Conservation (phyloP, 2,797 vertebrate species). For the Lepus oiostolus region DNA sequence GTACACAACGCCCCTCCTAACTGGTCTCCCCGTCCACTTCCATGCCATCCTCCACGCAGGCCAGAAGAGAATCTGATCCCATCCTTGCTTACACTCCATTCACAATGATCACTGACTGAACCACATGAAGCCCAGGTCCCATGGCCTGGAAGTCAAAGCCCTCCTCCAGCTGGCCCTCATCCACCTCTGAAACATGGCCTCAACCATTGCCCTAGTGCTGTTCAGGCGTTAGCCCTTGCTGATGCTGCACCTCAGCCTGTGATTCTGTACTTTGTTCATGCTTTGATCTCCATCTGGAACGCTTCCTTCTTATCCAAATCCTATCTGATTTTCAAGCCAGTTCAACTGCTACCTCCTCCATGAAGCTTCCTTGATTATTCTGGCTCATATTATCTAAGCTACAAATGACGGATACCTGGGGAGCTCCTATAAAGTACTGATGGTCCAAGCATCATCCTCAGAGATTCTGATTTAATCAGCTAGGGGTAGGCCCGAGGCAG, state of each 20-base stretch:
- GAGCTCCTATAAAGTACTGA: conserved; percentile 15
- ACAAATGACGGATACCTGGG: neutral
- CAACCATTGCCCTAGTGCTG: neutral
- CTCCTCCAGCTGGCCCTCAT: conserved; percentile 26
- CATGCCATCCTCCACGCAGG: conserved; percentile 6
- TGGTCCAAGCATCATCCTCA: neutral
- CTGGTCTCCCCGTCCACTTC: neutral
- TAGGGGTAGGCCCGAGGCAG: neutral
- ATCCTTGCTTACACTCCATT: conserved; percentile 50
- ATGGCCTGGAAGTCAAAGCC: conserved; percentile 20
- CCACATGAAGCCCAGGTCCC: conserved; percentile 24
- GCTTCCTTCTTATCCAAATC: conserved; percentile 52
- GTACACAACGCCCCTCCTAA: neutral
- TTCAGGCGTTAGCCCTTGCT: conserved; percentile 14
- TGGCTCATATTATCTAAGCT: neutral
- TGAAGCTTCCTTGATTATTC: conserved; percentile 34
- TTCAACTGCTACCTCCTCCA: conserved; percentile 46
- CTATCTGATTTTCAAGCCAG: conserved; percentile 32
- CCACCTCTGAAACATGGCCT: conserved; percentile 5
- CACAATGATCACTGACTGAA: conserved; percentile 42
- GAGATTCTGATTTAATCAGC: conserved; percentile 17
- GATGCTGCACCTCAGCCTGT: conserved; percentile 23
- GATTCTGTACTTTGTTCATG: conserved; percentile 23
- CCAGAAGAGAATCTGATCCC: conserved; percentile 18
- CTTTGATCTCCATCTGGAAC: conserved; percentile 9